Evolutionary conservation across 2,113 vertebrate species (phyloP).

Genomic region (Ranitomeya variabilis): DNA sequence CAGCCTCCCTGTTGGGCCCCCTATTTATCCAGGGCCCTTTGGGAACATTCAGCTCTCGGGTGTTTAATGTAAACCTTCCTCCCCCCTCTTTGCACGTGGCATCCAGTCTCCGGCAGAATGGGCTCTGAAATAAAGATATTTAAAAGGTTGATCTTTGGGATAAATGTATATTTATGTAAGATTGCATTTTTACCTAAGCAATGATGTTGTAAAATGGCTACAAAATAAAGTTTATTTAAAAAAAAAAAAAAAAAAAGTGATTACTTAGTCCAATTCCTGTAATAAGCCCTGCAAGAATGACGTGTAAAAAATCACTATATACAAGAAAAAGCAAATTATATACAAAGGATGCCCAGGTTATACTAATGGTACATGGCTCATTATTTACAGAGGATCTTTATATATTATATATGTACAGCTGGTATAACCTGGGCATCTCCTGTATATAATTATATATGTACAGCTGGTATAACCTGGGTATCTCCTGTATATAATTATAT

Average conservation of each 20-base stretch:
- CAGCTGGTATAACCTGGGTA: too few species aligned
- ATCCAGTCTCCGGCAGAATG: slow-evolving; percentile 60
- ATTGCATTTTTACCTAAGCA: slow-evolving; percentile 99
- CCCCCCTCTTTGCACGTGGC: background rate
- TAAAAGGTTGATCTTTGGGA: slow-evolving; percentile 77
- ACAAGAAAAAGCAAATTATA: too few species aligned
- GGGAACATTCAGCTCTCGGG: slow-evolving; percentile 35
- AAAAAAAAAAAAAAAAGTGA: slow-evolving; percentile 32
- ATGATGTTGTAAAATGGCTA: slow-evolving; percentile 99
- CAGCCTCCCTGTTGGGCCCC: slow-evolving; percentile 18
- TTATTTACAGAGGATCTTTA: too few species aligned
- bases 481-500: too few species aligned
- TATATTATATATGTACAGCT: too few species aligned
- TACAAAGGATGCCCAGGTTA: too few species aligned
- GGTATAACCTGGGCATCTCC: too few species aligned
- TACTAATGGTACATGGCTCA: too few species aligned
- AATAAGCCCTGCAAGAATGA: background rate
- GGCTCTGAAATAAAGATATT: slow-evolving; percentile 59
- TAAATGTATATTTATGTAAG: slow-evolving; percentile 99
- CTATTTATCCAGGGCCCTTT: slow-evolving; percentile 1
- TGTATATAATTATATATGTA: too few species aligned
- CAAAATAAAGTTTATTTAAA: slow-evolving; percentile 80
- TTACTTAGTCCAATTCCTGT: background rate
- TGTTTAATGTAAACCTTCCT: slow-evolving; percentile 2
- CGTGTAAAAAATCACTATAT: too few species aligned